Base-by-base conservation (phyloP, 2,888 invertebrate species). In the Maniola hyperantus region DNA sequence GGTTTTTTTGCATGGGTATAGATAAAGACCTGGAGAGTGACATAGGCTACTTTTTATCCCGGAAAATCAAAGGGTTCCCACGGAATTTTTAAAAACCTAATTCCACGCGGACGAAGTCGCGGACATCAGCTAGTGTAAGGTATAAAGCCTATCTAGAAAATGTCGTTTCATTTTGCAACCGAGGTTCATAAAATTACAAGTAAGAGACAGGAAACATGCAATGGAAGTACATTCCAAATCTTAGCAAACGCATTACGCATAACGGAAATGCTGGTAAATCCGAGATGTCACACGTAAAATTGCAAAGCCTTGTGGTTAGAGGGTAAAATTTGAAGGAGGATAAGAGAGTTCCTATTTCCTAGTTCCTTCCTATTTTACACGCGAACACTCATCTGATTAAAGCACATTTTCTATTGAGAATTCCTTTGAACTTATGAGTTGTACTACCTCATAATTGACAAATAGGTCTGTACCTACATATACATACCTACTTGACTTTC, bases 271-370 rank as follows among this genome's bases (percentile, higher is more conserved):
- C 1, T 54, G 34, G 10, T 8, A 48, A 48, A 8, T 4, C 48
- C 13, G 18, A 13, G 42, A 57, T 18, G 39, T 57, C 18, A 57
- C 42, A 42, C 57, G 39, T 57, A 42, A 42, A 39, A 42, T 42
- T 39, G 42, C 13, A 20, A 42, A 57, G 18, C 15, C 34, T 54
- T 36, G 55, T 55, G 4, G 36, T 39, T 34, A 1, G 36, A 11
- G 15, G 39, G 15, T 18, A 34, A 34, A 34, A 39, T 39, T 57
- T 42, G 18, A 42, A 57, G 13, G 42, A 57, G 57, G 57, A 42
- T 39, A 57, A 55, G 5, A 13, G 48, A 55, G 18, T 55, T 54
- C 34, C 53, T 53, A 33, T 8, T 36, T 42, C 57, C 55, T 55
- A 11, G 42, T 42, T 57, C 57, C 39, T 57, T 57, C 15, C 36